Evolutionary conservation across 92 coral and sea anemone genomes (phyloP).

Genomic region (Chrysogorgia sp.): DNA sequence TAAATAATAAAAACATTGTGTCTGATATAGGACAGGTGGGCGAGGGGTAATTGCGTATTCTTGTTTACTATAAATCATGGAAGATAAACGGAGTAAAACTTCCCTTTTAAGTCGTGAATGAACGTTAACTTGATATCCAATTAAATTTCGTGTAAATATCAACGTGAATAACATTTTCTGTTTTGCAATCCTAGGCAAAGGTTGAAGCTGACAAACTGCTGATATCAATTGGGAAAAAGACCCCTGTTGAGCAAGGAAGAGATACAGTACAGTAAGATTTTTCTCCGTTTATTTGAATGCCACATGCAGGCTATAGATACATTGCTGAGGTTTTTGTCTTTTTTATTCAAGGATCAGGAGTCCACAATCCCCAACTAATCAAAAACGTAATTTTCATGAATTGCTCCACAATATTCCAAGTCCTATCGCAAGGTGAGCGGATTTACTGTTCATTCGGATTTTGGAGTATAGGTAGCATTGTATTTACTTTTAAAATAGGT

Average conservation of each 20-base stretch:
- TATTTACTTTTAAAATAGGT: no score
- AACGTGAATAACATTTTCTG: neutral
- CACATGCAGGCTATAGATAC: neutral
- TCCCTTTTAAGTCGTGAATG: no score
- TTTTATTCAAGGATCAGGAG: conserved; percentile 60
- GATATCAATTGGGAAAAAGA: conserved; percentile 71
- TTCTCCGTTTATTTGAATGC: neutral
- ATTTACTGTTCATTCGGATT: neutral
- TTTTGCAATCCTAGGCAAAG: conserved; percentile 64
- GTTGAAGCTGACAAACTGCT: conserved; percentile 90
- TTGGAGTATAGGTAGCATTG: no score
- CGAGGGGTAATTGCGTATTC: no score
- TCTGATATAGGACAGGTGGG: no score
- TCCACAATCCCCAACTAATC: conserved; percentile 70
- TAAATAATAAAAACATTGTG: no score
- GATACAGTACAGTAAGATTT: conserved; percentile 67
- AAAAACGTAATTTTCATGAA: conserved; percentile 71
- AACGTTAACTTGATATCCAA: no score
- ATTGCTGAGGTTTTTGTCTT: neutral
- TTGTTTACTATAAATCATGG: no score
- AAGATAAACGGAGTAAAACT: no score
- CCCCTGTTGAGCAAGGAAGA: conserved; percentile 70
- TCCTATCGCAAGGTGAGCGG: conserved; percentile 8
- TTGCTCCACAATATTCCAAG: conserved; percentile 60
- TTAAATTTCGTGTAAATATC: no score